Evolutionary conservation across 2,888 invertebrate species (phyloP).

Genomic region (Dioctria linearis): DNA sequence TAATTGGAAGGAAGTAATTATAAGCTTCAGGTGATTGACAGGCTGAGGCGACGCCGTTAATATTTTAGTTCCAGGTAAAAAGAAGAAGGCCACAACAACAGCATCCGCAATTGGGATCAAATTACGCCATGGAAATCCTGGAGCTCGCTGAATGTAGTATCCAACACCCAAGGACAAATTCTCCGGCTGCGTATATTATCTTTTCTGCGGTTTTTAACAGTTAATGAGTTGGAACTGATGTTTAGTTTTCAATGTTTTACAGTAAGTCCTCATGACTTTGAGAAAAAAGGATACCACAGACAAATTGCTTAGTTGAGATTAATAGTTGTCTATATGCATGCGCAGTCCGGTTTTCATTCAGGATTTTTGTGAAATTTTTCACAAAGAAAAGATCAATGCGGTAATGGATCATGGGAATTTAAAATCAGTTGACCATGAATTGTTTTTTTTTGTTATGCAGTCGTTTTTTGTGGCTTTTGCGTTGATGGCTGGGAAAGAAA

Average conservation of each 20-base stretch:
- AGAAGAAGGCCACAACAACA: conserved; percentile 14
- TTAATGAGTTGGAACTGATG: conserved; percentile 42
- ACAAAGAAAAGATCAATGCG: too few relatives aligned
- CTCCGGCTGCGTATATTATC: neutral
- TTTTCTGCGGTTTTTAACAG: conserved; percentile 14
- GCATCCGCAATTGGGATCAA: conserved; percentile 37
- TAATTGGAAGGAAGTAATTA: conserved; percentile 58
- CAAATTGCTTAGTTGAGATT: neutral
- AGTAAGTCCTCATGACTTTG: conserved; percentile 16
- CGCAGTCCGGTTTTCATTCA: conserved; percentile 10
- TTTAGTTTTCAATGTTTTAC: conserved; percentile 9
- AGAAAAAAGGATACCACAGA: conserved; percentile 27
- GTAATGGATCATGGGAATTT: too few relatives aligned
- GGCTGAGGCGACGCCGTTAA: conserved; percentile 34
- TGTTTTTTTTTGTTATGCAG: too few relatives aligned
- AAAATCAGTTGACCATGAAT: too few relatives aligned
- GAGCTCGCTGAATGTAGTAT: neutral
- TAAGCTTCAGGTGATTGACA: conserved; percentile 54
- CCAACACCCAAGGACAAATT: conserved; percentile 15
- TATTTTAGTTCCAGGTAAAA: conserved; percentile 22
- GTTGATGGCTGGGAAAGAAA: too few relatives aligned
- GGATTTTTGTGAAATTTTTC: neutral
- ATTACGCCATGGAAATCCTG: conserved; percentile 15
- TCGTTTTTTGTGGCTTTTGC: too few relatives aligned
- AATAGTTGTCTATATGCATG: neutral